Conservation (phyloP, 2,113 vertebrate genomes). For the Hyla sarda region DNA sequence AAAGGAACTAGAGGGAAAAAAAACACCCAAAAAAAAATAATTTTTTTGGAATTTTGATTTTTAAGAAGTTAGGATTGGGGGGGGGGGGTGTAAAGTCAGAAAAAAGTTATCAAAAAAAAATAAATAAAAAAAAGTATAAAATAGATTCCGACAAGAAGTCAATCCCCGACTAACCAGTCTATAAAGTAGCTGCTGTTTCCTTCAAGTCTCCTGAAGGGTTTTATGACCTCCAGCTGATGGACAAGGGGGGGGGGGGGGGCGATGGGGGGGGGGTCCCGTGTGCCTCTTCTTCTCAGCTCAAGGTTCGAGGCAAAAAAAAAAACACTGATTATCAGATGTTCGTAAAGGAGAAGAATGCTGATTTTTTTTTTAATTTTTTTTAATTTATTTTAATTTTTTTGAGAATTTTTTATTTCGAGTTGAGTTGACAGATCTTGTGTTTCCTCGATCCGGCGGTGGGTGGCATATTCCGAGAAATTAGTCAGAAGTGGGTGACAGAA, state of each 20-base stretch:
- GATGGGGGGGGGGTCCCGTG: slow-evolving; percentile 21
- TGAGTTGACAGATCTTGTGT: too few relatives aligned
- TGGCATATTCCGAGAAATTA: slow-evolving; percentile 16
- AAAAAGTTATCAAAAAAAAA: too few relatives aligned
- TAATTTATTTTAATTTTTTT: too few relatives aligned
- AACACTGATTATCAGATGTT: slow-evolving; percentile 49
- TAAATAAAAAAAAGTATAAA: too few relatives aligned
- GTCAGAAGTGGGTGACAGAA: not conserved
- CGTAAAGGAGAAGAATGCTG: not conserved
- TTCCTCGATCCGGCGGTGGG: not conserved
- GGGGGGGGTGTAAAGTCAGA: too few relatives aligned
- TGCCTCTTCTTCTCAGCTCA: not conserved
- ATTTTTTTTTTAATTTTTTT: not conserved
- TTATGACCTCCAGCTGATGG: slow-evolving; percentile 38
- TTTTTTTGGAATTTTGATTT: too few relatives aligned
- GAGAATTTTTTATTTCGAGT: too few relatives aligned
- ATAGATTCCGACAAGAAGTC: not conserved
- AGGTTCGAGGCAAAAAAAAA: slow-evolving; percentile 1
- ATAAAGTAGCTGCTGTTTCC: not conserved
- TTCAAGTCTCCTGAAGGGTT: not conserved
- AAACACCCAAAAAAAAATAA: too few relatives aligned
- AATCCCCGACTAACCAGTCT: not conserved
- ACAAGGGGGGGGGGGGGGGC: too few relatives aligned
- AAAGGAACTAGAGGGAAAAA: not conserved
- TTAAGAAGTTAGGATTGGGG: too few relatives aligned